These are phyloP conservation scores for Perodicticus potto DNA, from an alignment of 2,797 vertebrate species.

Conservation along the genomic window DNA sequence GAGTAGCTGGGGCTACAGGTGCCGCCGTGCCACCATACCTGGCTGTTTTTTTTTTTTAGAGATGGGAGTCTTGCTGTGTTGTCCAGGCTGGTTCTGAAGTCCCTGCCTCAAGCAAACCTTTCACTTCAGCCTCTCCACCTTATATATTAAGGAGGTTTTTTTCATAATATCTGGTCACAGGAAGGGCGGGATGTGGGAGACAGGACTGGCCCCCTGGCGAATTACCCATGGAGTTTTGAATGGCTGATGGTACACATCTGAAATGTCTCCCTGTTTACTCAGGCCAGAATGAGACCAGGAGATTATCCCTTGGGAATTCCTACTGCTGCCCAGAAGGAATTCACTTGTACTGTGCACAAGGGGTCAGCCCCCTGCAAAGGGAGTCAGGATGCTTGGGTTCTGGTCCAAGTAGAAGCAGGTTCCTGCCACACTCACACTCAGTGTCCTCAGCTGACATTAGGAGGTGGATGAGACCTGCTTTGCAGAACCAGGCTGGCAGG, in stretches of 20 bases:
- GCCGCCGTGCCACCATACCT: not conserved
- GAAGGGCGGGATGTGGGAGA: too few relatives aligned
- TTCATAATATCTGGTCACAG: not conserved
- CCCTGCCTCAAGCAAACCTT: not conserved
- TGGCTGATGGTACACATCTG: not conserved
- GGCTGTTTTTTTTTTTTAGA: not conserved
- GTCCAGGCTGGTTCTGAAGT: not conserved
- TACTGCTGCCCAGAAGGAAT: not conserved
- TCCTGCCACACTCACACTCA: not conserved
- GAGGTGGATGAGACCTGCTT: not conserved
- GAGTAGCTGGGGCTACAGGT: not conserved
- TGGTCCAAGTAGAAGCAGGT: fast-evolving
- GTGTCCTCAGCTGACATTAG: not conserved
- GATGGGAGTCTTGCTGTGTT: not conserved
- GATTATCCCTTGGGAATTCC: not conserved
- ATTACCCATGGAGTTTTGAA: not conserved
- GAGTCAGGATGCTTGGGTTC: not conserved
- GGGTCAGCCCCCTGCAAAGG: not conserved
- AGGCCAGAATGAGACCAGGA: not conserved
- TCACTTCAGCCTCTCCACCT: not conserved
- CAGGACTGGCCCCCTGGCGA: not conserved
- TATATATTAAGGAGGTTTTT: not conserved
- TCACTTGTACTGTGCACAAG: fast-evolving
- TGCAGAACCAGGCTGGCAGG: too few relatives aligned
- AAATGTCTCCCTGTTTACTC: too few relatives aligned